These are phyloP conservation scores for Tenthredo distinguenda DNA, from an alignment of 2,888 invertebrate species.

Conservation along the genomic window DNA sequence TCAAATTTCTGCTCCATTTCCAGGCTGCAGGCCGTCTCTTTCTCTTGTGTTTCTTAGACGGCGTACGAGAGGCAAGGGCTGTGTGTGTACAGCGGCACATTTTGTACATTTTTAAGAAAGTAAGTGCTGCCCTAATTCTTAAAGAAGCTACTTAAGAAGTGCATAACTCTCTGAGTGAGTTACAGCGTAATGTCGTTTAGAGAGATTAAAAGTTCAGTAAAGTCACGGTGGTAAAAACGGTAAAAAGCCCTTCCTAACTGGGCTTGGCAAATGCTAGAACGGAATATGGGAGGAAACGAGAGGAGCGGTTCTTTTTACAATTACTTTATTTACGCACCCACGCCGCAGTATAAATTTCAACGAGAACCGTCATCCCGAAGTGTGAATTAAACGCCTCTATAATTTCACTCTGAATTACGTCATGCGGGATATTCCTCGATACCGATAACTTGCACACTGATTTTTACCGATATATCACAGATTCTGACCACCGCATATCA, in stretches of 20 bases:
- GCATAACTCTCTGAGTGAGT: conserved; percentile 44
- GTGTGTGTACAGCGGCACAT: neutral
- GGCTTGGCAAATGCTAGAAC: conserved; percentile 27
- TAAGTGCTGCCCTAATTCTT: conserved; percentile 18
- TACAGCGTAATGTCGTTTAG: conserved; percentile 42
- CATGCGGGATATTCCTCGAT: neutral
- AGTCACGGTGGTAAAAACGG: conserved; percentile 35
- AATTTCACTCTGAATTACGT: conserved; percentile 30
- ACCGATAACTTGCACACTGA: neutral
- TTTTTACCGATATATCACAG: neutral
- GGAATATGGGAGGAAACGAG: conserved; percentile 27
- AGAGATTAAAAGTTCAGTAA: conserved; percentile 42
- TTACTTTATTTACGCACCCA: conserved; percentile 50
- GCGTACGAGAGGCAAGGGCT: neutral
- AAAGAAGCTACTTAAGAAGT: conserved; percentile 21
- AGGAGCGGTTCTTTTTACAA: conserved; percentile 43
- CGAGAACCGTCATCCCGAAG: neutral
- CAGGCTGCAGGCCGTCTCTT: neutral
- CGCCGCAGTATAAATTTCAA: conserved; percentile 27
- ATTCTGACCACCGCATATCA: neutral
- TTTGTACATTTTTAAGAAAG: conserved; percentile 9
- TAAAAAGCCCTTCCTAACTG: conserved; percentile 35
- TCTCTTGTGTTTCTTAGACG: neutral
- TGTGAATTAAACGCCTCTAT: neutral
- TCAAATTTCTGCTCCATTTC: conserved; percentile 30